phyloP scores from a whole-genome alignment of 2,888 invertebrate species.

The Andricus curvator region DNA sequence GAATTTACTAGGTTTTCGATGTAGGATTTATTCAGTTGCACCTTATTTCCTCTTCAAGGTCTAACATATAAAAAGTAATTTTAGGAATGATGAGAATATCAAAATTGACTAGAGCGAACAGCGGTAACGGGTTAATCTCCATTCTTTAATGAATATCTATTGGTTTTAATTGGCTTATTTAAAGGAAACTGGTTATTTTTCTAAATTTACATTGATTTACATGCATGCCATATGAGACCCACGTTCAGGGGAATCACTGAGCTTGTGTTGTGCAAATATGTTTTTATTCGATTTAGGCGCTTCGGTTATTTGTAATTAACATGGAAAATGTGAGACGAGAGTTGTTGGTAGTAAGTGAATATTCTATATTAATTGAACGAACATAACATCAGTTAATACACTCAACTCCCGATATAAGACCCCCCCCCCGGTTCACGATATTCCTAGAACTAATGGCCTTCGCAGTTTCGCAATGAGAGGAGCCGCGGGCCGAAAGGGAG shows the following conservation, averaged over 20 bases:
- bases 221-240: not conserved
- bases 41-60: not conserved
- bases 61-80: too few relatives aligned
- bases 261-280: not conserved
- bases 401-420: too few relatives aligned
- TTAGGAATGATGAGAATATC: too few relatives aligned
- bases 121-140: not conserved
- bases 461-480: too few relatives aligned
- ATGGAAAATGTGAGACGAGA: not conserved
- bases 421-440: too few relatives aligned
- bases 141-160: not conserved
- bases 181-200: not conserved
- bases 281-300: not conserved
- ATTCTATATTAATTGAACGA: not conserved
- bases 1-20: not conserved
- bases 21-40: not conserved
- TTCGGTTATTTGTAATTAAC: not conserved
- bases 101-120: not conserved
- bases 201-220: not conserved
- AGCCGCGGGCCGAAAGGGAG: too few relatives aligned
- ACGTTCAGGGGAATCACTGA: constrained; percentile 3
- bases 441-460: too few relatives aligned
- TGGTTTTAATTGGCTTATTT: not conserved
- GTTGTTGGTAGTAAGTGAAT: not conserved
- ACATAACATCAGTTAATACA: not conserved